Percentiles rank a stretch among this genome's conserved stretches.
Conservation (phyloP, 2,113 vertebrate genomes). For the Phalacrocorax brasilianus region DNA sequence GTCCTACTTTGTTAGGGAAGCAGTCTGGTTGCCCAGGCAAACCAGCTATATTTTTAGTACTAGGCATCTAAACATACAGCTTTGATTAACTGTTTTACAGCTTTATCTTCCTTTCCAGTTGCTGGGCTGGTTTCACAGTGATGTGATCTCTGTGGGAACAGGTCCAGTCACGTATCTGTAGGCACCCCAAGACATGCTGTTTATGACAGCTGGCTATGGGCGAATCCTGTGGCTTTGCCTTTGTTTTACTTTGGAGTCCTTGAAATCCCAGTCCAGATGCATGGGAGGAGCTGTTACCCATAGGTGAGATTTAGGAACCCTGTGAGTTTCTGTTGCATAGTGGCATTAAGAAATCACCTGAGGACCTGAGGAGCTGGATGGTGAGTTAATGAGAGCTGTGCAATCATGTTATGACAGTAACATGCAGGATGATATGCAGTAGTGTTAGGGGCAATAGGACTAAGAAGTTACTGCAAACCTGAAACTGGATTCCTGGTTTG, state of each 20-base stretch:
- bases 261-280: background rate
- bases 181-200: background rate
- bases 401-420: background rate
- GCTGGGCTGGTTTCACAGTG: background rate
- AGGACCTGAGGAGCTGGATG: background rate
- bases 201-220: background rate
- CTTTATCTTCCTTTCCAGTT: background rate
- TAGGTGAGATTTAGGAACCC: background rate
- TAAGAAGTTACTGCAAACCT: background rate
- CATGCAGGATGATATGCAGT: rapidly evolving
- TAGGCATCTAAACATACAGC: background rate
- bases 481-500: background rate
- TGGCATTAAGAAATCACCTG: background rate
- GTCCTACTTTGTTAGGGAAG: background rate
- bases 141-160: background rate
- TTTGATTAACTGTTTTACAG: background rate
- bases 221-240: background rate
- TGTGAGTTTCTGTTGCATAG: background rate
- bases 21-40: background rate
- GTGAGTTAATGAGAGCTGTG: background rate
- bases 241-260: background rate
- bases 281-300: background rate
- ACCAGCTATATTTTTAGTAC: background rate
- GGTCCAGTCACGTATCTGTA: background rate
- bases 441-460: background rate